Conservation (phyloP, 2,888 invertebrate genomes). For the Orthosia gracilis region DNA sequence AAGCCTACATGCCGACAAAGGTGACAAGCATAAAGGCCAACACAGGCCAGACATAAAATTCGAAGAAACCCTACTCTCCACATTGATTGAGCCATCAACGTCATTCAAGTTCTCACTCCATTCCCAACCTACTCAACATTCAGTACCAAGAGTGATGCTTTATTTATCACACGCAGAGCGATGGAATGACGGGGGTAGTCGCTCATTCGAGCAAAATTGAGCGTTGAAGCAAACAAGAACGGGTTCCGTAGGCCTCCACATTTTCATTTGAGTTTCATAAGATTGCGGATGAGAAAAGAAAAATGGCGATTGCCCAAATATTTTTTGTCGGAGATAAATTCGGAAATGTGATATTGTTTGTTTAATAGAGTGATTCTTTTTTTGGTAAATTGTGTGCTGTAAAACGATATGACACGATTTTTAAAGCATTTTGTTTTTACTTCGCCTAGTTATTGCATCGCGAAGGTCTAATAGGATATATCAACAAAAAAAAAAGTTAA, state of each 20-base stretch:
- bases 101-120: slow-evolving; percentile 27
- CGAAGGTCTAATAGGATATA: too few species aligned
- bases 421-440: not conserved
- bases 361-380: slow-evolving; percentile 3
- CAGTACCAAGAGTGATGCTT: slow-evolving; percentile 44
- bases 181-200: slow-evolving; percentile 53
- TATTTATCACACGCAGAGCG: slow-evolving; percentile 59
- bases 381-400: not conserved
- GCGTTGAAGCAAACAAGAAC: slow-evolving; percentile 26
- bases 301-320: slow-evolving; percentile 9
- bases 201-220: slow-evolving; percentile 61
- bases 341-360: slow-evolving; percentile 18
- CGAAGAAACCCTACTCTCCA: too few species aligned
- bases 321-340: slow-evolving; percentile 20
- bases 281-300: slow-evolving; percentile 9
- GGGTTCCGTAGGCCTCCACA: slow-evolving; percentile 36
- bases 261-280: slow-evolving; percentile 18
- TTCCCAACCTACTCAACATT: slow-evolving; percentile 25
- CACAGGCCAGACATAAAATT: not conserved
- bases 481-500: too few species aligned
- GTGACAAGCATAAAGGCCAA: not conserved
- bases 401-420: not conserved
- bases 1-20: not conserved
- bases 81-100: not conserved
- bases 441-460: too few species aligned